Base-by-base conservation (phyloP, 2,888 invertebrate genomes). In the Eurytoma adleriae region DNA sequence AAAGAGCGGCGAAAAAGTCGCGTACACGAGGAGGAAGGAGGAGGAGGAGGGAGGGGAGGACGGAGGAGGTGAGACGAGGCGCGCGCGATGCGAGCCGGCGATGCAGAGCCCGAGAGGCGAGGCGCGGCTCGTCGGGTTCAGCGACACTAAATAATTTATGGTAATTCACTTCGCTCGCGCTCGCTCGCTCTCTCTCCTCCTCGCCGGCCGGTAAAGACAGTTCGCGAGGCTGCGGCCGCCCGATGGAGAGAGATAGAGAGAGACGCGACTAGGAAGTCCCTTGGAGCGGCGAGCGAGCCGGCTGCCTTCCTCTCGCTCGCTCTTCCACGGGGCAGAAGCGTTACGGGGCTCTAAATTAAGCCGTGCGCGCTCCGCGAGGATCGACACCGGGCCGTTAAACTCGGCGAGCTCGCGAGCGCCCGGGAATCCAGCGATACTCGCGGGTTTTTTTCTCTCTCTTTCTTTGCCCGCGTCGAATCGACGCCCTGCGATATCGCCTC, bases 91-190 rank as follows among this genome's bases (percentile, higher is more conserved):
- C 40, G 40, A 40, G 40, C 40, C 10, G 40, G 40, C 40, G 40
- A 40, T 40, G 40, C 40, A 40, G 7, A 40, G 40, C 40, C 40
- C 40, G 10, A 40, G 50, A 62, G 16, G 40, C 68, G 48, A 81
- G 81, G 81, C 82, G 82, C 82, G 76, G 72, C 79, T 73, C 67
- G 69, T 72, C 62, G 82, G 78, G 82, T 80, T 80, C 79, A 82
- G 79, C 82, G 82, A 80, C 80, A 81, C 81, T 71, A 81, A 81
- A 78, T 81, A 78, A 81, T 81, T 81, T 81, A 81, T 81, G 81
- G 79, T 81, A 81, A 81, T 76, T 79, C 74, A 24, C 74, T 74
- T 40, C 40, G 40, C 74, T 62, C 72, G 64, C 18, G 52, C 54
- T 54, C 72, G 16, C 16, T 59, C 50, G 7, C 70, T 12, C 69